A percentile compares a stretch with the other conserved stretches of the same genome.
Conservation (phyloP, 2,797 vertebrate genomes). For the Malacoraja senta region DNA sequence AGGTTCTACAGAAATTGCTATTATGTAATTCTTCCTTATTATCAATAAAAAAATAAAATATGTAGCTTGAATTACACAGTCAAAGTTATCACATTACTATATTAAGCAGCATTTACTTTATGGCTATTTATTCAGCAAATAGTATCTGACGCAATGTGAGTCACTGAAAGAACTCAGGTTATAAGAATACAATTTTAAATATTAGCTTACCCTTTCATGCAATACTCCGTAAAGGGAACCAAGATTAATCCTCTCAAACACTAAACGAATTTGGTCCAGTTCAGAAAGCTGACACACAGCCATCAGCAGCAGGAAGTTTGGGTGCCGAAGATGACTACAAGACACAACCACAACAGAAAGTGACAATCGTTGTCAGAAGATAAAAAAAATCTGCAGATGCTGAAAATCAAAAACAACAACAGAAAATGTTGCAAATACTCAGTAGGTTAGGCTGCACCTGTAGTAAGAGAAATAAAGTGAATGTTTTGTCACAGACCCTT, state of each 20-base stretch:
- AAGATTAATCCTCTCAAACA: constrained; percentile 60
- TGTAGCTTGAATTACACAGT: neutral
- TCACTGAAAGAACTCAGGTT: neutral
- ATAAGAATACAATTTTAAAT: neutral
- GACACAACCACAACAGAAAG: neutral
- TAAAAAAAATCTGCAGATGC: neutral
- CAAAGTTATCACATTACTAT: neutral
- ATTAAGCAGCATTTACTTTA: constrained; percentile 1
- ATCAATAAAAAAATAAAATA: neutral
- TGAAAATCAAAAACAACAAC: too few relatives aligned
- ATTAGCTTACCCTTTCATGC: constrained; percentile 57
- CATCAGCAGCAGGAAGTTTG: constrained; percentile 60
- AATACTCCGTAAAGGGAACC: constrained; percentile 63
- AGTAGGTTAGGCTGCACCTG: too few relatives aligned
- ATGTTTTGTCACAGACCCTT: too few relatives aligned
- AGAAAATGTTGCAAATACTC: too few relatives aligned
- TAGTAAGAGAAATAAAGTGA: too few relatives aligned
- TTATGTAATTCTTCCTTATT: neutral
- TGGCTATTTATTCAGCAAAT: neutral
- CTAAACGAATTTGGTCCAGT: constrained; percentile 56
- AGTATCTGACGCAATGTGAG: neutral
- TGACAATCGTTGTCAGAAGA: neutral
- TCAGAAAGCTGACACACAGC: constrained; percentile 57
- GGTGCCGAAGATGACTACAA: constrained; percentile 60
- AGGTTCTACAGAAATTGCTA: neutral